A percentile compares a stretch with the other conserved stretches of the same genome.
Evolutionary conservation across 1,140 invertebrate species (phyloP).

Genomic region (Halesus radiatus): DNA sequence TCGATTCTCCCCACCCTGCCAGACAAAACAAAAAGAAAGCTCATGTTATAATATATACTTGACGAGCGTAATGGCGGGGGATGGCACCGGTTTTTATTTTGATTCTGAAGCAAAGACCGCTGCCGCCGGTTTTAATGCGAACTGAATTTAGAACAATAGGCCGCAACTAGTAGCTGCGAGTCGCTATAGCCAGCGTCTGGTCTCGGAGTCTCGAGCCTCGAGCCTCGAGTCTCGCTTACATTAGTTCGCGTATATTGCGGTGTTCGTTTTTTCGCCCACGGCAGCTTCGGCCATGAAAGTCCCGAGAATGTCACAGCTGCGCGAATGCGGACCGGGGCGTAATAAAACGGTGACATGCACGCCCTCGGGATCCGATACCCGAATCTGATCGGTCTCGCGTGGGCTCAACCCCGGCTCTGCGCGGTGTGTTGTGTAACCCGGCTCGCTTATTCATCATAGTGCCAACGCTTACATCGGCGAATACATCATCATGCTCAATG

Average conservation of each 20-base stretch:
- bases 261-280: conserved; percentile 29
- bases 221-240: too few species aligned
- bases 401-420: background rate
- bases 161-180: background rate
- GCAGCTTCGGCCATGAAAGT: conserved; percentile 20
- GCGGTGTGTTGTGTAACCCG: background rate
- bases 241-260: too few species aligned
- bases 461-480: too few species aligned
- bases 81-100: background rate
- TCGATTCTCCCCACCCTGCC: background rate
- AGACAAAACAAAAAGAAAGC: conserved; percentile 6
- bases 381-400: conserved; percentile 13
- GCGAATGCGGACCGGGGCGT: background rate
- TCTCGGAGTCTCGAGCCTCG: too few species aligned
- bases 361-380: conserved; percentile 19
- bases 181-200: background rate
- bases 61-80: background rate
- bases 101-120: conserved; percentile 3
- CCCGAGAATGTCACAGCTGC: conserved; percentile 23
- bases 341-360: background rate
- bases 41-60: background rate
- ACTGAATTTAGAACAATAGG: conserved; percentile 39
- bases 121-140: conserved; percentile 4
- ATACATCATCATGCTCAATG: background rate
- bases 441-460: background rate